Evolutionary conservation across 1,140 invertebrate genomes (phyloP).

Genomic region (Drosophila pseudoobscura): DNA sequence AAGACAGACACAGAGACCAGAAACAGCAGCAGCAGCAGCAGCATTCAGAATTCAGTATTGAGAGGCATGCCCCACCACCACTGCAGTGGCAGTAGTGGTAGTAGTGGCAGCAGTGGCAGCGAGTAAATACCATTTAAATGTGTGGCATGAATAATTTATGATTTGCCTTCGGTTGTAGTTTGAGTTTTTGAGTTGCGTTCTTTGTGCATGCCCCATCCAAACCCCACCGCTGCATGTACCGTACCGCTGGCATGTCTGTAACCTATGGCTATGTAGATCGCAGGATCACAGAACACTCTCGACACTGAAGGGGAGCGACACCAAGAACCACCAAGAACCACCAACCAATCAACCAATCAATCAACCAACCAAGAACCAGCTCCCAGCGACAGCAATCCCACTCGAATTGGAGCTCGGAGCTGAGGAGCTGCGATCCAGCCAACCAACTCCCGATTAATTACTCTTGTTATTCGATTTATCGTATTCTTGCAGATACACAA

Average conservation of each 20-base stretch:
- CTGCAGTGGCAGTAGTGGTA: no score
- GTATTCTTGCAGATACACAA: conserved; percentile 82
- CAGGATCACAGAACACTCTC: conserved; percentile 23
- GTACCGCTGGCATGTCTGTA: conserved; percentile 16
- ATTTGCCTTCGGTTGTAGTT: conserved; percentile 58
- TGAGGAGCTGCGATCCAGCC: conserved; percentile 29
- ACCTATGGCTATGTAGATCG: conserved; percentile 13
- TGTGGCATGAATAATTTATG: conserved; percentile 75
- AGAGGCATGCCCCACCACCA: no score
- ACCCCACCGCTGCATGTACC: conserved; percentile 26
- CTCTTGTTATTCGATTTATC: conserved; percentile 76
- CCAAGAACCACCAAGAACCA: conserved; percentile 1
- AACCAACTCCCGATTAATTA: conserved; percentile 70
- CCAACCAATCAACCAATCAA: background rate
- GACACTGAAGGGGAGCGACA: conserved; percentile 2
- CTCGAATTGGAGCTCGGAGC: conserved; percentile 30
- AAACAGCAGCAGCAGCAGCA: background rate
- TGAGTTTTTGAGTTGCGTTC: conserved; percentile 30
- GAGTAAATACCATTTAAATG: conserved; percentile 66
- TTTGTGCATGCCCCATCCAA: conserved; percentile 24
- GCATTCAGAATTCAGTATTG: background rate
- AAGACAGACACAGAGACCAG: background rate
- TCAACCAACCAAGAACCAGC: conserved; percentile 19
- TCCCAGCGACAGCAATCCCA: conserved; percentile 29
- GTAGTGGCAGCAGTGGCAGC: conserved; percentile 6